Evolutionary conservation across 2,113 vertebrate species (phyloP), one percentile per base, ranked within the genome.

Genomic region (Scomber colias): DNA sequence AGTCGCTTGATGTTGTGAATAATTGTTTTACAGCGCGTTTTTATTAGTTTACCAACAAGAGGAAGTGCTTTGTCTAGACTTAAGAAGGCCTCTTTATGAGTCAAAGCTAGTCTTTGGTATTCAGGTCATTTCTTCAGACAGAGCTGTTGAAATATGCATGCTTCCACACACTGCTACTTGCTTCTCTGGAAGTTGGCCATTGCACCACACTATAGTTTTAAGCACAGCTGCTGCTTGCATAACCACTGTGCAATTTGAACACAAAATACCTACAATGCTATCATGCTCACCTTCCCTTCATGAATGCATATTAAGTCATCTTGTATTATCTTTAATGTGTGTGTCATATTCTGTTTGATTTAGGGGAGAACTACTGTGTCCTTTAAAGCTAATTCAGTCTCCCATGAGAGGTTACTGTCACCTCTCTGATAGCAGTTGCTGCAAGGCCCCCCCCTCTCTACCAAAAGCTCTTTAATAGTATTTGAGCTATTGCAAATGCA

Each of bases 31-130:
- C 84, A 81, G 93, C 82, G 30, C 83, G 30, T 89, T 94, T 95
- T 95, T 94, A 95, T 92, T 90, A 92, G 93, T 94, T 94, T 92
- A 93, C 92, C 92, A 94, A 92, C 92, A 94, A 93, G 90, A 92
- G 93, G 94, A 94, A 95, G 88, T 86, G 89, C 92, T 89, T 89
- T 93, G 94, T 95, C 93, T 95, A 95, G 95, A 95, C 95, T 87
- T 90, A 78, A 91, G 93, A 90, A 67, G 53, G 70, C 81, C 45
- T 66, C 74, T 94, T 95, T 93, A 93, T 84, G 91, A 92, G 90
- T 90, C 83, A 80, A 89, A 89, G 83, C 86, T 55, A 77, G 57
- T 85, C 89, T 82, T 87, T 91, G 92, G 92, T 90, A 92, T 94
- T 91, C 81, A 89, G 89, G 83, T 85, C 79, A 88, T 93, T 93